These are phyloP conservation scores for Ennomos fuscantarius DNA, from an alignment of 2,888 invertebrate species.

Conservation along the genomic window DNA sequence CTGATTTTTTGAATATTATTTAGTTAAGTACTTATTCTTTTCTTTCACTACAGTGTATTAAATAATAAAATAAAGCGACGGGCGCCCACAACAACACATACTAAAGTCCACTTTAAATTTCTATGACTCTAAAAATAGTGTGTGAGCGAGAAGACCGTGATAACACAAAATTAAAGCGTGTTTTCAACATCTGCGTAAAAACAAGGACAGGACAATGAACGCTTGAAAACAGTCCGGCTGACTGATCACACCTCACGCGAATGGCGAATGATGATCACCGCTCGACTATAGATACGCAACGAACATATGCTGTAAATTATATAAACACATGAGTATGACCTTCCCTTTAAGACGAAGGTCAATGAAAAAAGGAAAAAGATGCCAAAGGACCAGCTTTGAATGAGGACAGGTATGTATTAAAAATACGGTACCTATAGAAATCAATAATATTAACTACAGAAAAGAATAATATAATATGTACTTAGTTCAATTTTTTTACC, in stretches of 20 bases:
- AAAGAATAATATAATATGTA: no score
- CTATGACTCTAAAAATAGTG: conserved; percentile 61
- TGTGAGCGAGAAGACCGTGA: conserved; percentile 49
- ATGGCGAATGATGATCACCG: conserved; percentile 51
- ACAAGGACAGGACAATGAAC: conserved; percentile 58
- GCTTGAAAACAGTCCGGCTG: conserved; percentile 34
- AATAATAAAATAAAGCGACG: conserved; percentile 36
- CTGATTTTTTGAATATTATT: conserved; percentile 13
- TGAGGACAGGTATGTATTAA: conserved; percentile 36
- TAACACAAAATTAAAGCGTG: conserved; percentile 46
- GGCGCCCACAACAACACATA: conserved; percentile 44
- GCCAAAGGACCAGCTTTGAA: conserved; percentile 30
- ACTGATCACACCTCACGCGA: conserved; percentile 47
- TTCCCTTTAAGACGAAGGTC: conserved; percentile 70
- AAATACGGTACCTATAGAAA: conserved; percentile 39
- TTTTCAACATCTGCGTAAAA: conserved; percentile 46
- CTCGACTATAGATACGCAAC: conserved; percentile 27
- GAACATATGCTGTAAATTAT: conserved; percentile 53
- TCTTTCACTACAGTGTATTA: conserved; percentile 25
- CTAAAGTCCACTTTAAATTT: conserved; percentile 53
- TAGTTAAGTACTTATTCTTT: conserved; percentile 19
- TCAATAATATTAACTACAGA: neutral
- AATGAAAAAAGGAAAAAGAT: conserved; percentile 44
- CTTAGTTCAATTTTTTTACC: no score
- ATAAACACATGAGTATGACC: conserved; percentile 75